phyloP scores from a whole-genome alignment of 2,113 vertebrate genomes.

The Gymnarchus niloticus region DNA sequence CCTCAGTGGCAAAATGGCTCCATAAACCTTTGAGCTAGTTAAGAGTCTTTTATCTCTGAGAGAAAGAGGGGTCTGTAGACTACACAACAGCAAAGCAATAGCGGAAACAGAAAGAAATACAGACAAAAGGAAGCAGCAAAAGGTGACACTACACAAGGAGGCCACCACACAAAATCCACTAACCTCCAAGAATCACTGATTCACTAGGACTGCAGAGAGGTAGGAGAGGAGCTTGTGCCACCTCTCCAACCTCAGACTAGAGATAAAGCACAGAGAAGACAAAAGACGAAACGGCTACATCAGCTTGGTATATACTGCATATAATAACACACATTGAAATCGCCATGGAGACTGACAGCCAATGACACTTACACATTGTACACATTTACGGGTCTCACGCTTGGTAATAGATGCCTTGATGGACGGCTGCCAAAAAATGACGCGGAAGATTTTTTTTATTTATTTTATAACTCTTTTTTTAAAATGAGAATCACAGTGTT shows the following conservation, averaged over 20 bases:
- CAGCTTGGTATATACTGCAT: slow-evolving; percentile 99
- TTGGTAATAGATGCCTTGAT: slow-evolving; percentile 89
- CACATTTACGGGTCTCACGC: slow-evolving; percentile 91
- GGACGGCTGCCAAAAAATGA: slow-evolving; percentile 86
- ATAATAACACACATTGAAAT: slow-evolving; percentile 99
- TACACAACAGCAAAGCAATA: slow-evolving; percentile 98
- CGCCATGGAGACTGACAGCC: slow-evolving; percentile 95
- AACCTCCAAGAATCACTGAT: slow-evolving; percentile 93
- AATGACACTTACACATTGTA: slow-evolving; percentile 97
- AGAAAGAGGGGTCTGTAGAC: slow-evolving; percentile 76
- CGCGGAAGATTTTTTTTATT: slow-evolving; percentile 81
- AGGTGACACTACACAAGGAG: slow-evolving; percentile 90
- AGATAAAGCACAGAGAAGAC: slow-evolving; percentile 99
- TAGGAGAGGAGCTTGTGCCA: slow-evolving; percentile 29
- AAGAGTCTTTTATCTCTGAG: slow-evolving; percentile 98
- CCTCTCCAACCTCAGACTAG: slow-evolving; percentile 72
- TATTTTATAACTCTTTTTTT: slow-evolving; percentile 59
- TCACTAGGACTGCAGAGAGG: slow-evolving; percentile 98
- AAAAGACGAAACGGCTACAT: slow-evolving; percentile 97
- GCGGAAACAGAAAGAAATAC: slow-evolving; percentile 80
- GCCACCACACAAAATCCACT: slow-evolving; percentile 98
- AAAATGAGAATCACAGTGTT: slow-evolving; percentile 75
- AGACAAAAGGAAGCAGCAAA: slow-evolving; percentile 93
- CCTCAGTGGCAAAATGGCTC: slow-evolving; percentile 89
- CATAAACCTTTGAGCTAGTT: slow-evolving; percentile 98